Evolutionary conservation across 2,113 vertebrate species (phyloP).

Genomic region (Equus quagga): DNA sequence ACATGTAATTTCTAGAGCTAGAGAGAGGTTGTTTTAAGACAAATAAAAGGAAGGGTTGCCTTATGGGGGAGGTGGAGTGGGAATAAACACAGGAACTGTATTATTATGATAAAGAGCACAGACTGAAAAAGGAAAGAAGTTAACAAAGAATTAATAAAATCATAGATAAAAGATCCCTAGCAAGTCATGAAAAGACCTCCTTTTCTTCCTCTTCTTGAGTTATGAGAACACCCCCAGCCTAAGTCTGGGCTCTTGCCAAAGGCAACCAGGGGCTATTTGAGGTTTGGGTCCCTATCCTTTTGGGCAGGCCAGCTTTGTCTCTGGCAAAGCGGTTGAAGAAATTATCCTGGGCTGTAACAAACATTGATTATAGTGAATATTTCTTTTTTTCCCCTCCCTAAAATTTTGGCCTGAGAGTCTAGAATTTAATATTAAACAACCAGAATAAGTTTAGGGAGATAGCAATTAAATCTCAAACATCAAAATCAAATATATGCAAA

Average conservation of each 20-base stretch:
- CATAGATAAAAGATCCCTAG: not conserved
- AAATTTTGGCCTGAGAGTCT: not conserved
- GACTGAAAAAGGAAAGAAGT: not conserved
- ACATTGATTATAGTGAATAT: not conserved
- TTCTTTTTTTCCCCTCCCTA: not conserved
- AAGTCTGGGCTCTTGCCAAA: not conserved
- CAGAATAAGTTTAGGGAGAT: not conserved
- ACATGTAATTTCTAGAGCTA: constrained; percentile 12
- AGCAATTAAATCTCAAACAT: not conserved
- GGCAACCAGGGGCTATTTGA: not conserved
- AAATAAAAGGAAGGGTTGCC: not conserved
- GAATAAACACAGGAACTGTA: not conserved
- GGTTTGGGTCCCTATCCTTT: not conserved
- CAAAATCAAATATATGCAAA: not conserved
- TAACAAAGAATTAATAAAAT: constrained; percentile 1
- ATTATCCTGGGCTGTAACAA: not conserved
- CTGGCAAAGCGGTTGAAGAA: not conserved
- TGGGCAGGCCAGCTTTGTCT: not conserved
- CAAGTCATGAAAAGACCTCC: not conserved
- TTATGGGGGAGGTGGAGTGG: not conserved
- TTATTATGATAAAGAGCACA: not conserved
- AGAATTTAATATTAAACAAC: not conserved
- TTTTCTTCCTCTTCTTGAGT: not conserved
- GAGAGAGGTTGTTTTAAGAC: not conserved
- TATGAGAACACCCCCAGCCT: not conserved